phyloP scores from a whole-genome alignment of 2,113 vertebrate genomes.

The Emydocephalus ijimae region DNA sequence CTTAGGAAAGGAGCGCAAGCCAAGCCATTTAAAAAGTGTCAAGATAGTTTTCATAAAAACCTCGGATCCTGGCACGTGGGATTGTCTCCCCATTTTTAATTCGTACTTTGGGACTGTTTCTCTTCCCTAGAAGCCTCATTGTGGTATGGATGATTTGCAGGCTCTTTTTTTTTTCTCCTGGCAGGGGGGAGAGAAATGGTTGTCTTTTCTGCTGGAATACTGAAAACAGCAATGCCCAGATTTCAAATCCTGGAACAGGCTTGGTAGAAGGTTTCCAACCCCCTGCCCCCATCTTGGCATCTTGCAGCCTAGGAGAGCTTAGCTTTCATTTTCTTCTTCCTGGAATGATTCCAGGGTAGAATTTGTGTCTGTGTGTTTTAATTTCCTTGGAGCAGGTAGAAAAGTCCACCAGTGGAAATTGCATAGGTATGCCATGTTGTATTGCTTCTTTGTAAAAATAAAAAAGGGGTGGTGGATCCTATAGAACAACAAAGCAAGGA shows the following conservation, averaged over 20 bases:
- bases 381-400: background rate
- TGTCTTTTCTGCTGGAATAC: background rate
- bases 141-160: background rate
- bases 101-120: background rate
- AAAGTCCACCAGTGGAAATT: background rate
- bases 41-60: conserved; percentile 36
- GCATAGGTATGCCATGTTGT: background rate
- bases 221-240: background rate
- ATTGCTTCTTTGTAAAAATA: background rate
- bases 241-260: background rate
- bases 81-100: background rate
- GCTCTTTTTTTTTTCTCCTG: background rate
- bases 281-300: background rate
- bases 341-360: background rate
- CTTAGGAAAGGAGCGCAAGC: conserved; percentile 42
- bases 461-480: background rate
- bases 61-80: conserved; percentile 15
- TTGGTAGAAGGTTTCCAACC: background rate
- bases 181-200: background rate
- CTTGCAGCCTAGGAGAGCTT: background rate
- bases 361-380: background rate
- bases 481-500: background rate
- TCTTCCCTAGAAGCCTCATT: background rate
- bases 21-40: conserved; percentile 48
- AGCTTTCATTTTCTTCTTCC: background rate